Conservation (phyloP, 2,888 invertebrate species). For the Lysandra bellargus region DNA sequence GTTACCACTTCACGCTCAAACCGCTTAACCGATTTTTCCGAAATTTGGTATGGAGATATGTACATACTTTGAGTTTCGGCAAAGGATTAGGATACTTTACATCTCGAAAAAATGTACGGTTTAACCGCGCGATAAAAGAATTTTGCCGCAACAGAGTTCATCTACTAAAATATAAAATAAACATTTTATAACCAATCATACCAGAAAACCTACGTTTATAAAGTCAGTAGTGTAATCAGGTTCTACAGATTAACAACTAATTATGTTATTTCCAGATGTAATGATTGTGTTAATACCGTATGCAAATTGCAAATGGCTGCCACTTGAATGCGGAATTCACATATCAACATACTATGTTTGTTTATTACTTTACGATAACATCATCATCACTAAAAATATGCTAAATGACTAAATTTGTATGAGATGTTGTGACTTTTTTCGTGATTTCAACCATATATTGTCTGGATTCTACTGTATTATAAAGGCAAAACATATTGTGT, state of each 20-base stretch:
- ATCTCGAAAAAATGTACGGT: not conserved
- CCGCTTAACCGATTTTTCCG: not conserved
- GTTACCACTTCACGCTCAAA: no score
- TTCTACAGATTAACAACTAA: constrained; percentile 23
- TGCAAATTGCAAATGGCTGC: not conserved
- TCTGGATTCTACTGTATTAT: no score
- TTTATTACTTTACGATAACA: not conserved
- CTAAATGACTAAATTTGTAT: not conserved
- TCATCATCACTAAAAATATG: not conserved
- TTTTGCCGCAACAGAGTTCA: not conserved
- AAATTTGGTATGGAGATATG: not conserved
- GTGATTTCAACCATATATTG: no score
- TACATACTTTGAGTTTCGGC: not conserved
- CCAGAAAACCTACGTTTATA: not conserved
- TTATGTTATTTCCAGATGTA: constrained; percentile 33
- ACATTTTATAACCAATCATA: not conserved
- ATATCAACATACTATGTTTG: constrained; percentile 11
- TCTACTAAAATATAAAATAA: not conserved
- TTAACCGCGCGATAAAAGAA: no score
- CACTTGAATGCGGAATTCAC: constrained; percentile 3
- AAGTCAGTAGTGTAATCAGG: constrained; percentile 4
- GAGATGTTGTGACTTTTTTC: not conserved
- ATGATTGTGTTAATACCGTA: constrained; percentile 17
- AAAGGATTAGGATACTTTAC: no score
- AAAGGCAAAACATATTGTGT: no score